Evolutionary conservation across 1,140 invertebrate species (phyloP).

Genomic region (Anoplolepis gracilipes): DNA sequence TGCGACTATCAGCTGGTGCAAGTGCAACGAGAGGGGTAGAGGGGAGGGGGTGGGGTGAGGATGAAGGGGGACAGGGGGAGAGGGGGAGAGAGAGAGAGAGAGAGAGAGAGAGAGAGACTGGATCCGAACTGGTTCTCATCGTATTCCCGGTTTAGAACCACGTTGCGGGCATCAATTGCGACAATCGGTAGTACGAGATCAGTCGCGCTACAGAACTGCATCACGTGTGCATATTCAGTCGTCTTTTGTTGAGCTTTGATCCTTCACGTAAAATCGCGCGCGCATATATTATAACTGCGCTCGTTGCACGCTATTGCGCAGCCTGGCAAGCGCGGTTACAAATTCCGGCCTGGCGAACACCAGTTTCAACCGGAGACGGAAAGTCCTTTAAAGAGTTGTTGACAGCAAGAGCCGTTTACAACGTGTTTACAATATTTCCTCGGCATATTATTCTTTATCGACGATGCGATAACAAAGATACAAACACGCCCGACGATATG

Average conservation of each 20-base stretch:
- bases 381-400: not conserved
- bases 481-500: not conserved
- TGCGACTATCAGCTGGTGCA: constrained; percentile 73
- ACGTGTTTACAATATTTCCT: constrained; percentile 21
- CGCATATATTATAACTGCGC: constrained; percentile 4
- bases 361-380: not conserved
- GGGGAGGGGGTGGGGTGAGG: too few species aligned
- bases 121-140: constrained; percentile 71
- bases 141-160: constrained; percentile 70
- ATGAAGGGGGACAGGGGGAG: constrained; percentile 18
- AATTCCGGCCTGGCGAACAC: not conserved
- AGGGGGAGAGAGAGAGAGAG: not conserved
- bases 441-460: constrained; percentile 4
- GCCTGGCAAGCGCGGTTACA: not conserved
- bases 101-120: constrained; percentile 28
- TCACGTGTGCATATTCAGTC: constrained; percentile 39
- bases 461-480: constrained; percentile 5
- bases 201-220: constrained; percentile 9
- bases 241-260: constrained; percentile 47
- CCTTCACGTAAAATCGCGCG: constrained; percentile 28
- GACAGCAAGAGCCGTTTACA: not conserved
- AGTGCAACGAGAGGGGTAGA: constrained; percentile 35
- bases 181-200: constrained; percentile 6
- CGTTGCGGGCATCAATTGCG: constrained; percentile 62
- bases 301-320: constrained; percentile 13